A percentile compares a stretch with the other conserved stretches of the same genome.
These are phyloP conservation scores for Megaustenia siamemsis DNA, from an alignment of 2,888 invertebrate genomes.

Conservation along the genomic window DNA sequence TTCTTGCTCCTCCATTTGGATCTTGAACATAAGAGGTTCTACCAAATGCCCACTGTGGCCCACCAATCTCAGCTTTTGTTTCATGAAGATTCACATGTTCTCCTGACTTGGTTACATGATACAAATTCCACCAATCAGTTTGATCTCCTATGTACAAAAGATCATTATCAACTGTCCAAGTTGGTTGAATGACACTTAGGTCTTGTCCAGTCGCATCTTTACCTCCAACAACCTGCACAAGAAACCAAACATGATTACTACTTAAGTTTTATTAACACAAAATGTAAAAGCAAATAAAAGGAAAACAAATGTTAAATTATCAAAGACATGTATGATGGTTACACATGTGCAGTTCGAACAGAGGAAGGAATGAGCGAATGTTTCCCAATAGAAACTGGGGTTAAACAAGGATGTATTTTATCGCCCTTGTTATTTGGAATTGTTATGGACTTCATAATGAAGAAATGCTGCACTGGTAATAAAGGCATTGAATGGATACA, in stretches of 20 bases:
- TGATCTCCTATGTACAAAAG: conserved; percentile 78
- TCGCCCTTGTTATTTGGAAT: no score
- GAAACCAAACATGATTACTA: not conserved
- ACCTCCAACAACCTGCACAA: conserved; percentile 46
- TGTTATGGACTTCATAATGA: no score
- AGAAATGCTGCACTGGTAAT: no score
- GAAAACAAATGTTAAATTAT: not conserved
- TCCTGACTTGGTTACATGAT: conserved; percentile 70
- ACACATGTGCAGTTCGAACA: no score
- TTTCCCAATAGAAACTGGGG: no score
- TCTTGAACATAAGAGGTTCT: conserved; percentile 70
- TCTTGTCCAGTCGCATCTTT: conserved; percentile 66
- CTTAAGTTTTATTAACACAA: not conserved
- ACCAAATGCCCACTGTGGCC: conserved; percentile 78
- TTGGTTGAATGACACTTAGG: conserved; percentile 76
- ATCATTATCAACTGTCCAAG: conserved; percentile 76
- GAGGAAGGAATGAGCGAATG: no score
- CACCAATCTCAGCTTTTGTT: conserved; percentile 69
- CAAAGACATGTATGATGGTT: no score
- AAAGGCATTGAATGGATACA: no score
- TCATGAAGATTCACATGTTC: conserved; percentile 69
- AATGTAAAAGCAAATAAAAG: not conserved
- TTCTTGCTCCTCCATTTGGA: conserved; percentile 65
- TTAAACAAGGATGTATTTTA: no score
- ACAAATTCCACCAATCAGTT: conserved; percentile 80